Percentiles rank a stretch among this genome's conserved stretches.
Conservation (phyloP, 1,140 invertebrate genomes). For the Leptopilina boulardi region DNA sequence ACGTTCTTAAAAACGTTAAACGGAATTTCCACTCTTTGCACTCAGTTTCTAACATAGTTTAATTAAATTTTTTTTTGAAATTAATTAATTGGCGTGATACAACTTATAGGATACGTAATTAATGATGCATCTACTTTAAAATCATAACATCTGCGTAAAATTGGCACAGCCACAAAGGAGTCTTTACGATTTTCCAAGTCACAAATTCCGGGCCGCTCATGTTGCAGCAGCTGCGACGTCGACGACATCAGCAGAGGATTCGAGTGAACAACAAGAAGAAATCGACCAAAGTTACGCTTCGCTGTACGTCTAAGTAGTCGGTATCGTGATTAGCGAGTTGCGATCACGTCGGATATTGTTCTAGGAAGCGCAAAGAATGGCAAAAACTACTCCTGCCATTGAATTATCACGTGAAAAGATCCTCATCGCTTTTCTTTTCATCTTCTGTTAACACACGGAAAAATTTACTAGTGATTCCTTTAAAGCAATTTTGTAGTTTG, state of each 20-base stretch:
- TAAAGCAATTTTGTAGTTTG: too few relatives aligned
- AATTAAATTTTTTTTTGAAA: neutral
- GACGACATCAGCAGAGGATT: neutral
- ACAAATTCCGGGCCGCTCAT: neutral
- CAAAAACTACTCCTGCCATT: neutral
- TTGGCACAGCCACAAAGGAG: neutral
- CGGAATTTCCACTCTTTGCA: too few relatives aligned
- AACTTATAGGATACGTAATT: slow-evolving; percentile 37
- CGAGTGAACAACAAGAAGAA: neutral
- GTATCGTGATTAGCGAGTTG: slow-evolving; percentile 14
- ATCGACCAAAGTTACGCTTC: neutral
- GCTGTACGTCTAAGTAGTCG: neutral
- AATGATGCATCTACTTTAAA: neutral
- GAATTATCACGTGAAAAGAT: neutral
- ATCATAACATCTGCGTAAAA: slow-evolving; percentile 4
- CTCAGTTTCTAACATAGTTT: too few relatives aligned
- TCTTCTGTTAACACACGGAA: neutral
- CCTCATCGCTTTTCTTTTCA: neutral
- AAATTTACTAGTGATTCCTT: too few relatives aligned
- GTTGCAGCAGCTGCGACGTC: slow-evolving; percentile 11
- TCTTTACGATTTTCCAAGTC: slow-evolving; percentile 40
- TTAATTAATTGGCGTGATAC: slow-evolving; percentile 33
- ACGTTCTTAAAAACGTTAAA: too few relatives aligned
- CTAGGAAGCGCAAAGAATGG: slow-evolving; percentile 5
- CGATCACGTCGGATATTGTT: slow-evolving; percentile 38